phyloP scores from a whole-genome alignment of 2,797 vertebrate genomes.

The Perodicticus potto region DNA sequence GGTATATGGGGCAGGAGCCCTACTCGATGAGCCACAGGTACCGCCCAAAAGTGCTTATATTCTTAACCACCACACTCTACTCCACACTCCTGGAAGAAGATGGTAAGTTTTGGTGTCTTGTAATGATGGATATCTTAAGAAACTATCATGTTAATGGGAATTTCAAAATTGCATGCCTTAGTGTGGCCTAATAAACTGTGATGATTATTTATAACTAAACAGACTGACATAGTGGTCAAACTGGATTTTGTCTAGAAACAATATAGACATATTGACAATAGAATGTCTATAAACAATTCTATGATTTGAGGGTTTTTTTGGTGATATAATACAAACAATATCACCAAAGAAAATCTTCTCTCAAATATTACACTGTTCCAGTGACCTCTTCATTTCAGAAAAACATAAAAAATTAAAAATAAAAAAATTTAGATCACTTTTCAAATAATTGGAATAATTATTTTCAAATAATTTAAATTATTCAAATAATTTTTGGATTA shows the following conservation, averaged over 20 bases:
- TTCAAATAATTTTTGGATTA: neutral
- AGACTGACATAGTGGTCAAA: neutral
- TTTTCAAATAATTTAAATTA: too few species aligned
- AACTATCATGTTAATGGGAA: neutral
- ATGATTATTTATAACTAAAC: conserved; percentile 21
- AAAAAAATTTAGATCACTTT: neutral
- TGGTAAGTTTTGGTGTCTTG: neutral
- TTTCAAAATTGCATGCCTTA: conserved; percentile 25
- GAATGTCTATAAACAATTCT: neutral
- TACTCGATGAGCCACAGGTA: too few species aligned
- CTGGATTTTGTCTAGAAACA: neutral
- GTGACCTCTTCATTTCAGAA: neutral
- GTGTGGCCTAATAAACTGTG: neutral
- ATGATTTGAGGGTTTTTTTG: neutral
- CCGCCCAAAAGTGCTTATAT: neutral
- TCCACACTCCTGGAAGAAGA: neutral
- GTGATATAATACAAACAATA: conserved; percentile 53
- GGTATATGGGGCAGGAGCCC: too few species aligned
- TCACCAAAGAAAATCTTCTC: neutral
- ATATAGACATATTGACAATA: too few species aligned
- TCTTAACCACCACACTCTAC: neutral
- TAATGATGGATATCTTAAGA: conserved; percentile 24
- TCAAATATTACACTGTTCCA: conserved; percentile 12
- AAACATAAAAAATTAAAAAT: neutral
- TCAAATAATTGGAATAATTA: neutral